These are phyloP conservation scores for Drosophila borealis DNA, from an alignment of 2,888 invertebrate genomes.

Conservation along the genomic window DNA sequence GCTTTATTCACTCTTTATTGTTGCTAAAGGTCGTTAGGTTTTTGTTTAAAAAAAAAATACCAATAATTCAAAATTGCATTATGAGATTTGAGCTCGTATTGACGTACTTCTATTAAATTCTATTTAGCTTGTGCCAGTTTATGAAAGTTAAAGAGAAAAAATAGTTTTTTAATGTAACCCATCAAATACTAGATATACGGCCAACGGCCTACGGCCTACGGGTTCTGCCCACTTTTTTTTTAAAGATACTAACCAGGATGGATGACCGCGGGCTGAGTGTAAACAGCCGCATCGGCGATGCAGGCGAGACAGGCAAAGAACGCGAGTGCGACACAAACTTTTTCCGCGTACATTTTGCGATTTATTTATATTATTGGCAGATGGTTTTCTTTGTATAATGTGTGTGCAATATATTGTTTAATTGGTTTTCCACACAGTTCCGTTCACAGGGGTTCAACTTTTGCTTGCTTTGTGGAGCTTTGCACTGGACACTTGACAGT, in stretches of 20 bases:
- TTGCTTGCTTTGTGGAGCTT: conserved; percentile 32
- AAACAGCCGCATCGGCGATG: conserved; percentile 79
- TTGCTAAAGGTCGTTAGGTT: conserved; percentile 56
- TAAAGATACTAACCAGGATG: conserved; percentile 81
- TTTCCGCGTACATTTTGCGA: conserved; percentile 74
- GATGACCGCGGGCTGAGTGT: conserved; percentile 77
- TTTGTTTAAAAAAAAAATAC: conserved; percentile 40
- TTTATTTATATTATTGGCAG: neutral
- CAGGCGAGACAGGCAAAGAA: conserved; percentile 63
- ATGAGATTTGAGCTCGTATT: neutral
- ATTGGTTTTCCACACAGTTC: conserved; percentile 5
- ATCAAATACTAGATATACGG: neutral
- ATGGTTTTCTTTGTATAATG: conserved; percentile 5
- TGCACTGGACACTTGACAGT: conserved; percentile 61
- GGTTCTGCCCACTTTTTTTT: neutral
- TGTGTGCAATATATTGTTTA: conserved; percentile 16
- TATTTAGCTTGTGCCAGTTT: neutral
- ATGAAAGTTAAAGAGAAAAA: no score
- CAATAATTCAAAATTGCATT: conserved; percentile 54
- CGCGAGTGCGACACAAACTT: conserved; percentile 71
- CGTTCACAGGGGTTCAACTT: conserved; percentile 27
- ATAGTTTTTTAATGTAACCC: neutral
- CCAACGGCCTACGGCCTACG: no score
- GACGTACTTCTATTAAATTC: neutral
- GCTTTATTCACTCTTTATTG: conserved; percentile 46